Evolutionary conservation across 2,888 invertebrate genomes (phyloP), one percentile per base, ranked within the genome.

Genomic region (Ariolimax columbianus): DNA sequence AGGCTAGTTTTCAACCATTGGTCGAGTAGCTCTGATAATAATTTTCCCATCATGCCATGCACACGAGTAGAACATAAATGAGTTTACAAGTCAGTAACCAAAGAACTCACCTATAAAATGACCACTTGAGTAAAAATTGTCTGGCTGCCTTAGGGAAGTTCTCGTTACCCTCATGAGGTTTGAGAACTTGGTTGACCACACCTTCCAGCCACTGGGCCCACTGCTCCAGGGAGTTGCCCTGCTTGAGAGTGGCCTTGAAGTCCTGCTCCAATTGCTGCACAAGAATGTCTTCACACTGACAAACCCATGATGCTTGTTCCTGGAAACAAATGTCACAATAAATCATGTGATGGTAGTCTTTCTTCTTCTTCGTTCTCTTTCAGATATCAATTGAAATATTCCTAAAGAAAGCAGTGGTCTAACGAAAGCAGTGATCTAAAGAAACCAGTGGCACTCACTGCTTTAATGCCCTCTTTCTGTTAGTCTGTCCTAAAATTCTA

Each of bases 141-240:
- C 97, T 86, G 43, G 94, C 94, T 84, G 93, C 93, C 88, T 93
- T 93, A 33, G 93, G 92, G 87, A 94, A 94, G 87, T 92, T 91
- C 23, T 90, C 89, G 85, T 93, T 94, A 66, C 96, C 97, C 93
- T 97, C 97, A 94, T 98, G 97, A 86, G 97, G 97, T 91, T 97
- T 97, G 85, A 99, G 96, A 51, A 98, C 97, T 90, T 96, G 96
- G 89, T 97, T 96, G 82, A 99, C 98, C 88, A 99, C 98, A 84
- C 96, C 96, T 94, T 99, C 98, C 91, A 99, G 95, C 99, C 99
- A 99, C 81, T 96, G 96, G 43, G 99, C 98, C 99, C 99, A 99
- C 94, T 98, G 97, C 94, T 99, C 99, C 90, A 99, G 95, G 1
- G 97, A 96, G 91, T 97, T 97, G 94, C 98, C 98, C 86, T 94